phyloP scores from a whole-genome alignment of 2,888 invertebrate genomes.

The Gastrophysa polygoni region DNA sequence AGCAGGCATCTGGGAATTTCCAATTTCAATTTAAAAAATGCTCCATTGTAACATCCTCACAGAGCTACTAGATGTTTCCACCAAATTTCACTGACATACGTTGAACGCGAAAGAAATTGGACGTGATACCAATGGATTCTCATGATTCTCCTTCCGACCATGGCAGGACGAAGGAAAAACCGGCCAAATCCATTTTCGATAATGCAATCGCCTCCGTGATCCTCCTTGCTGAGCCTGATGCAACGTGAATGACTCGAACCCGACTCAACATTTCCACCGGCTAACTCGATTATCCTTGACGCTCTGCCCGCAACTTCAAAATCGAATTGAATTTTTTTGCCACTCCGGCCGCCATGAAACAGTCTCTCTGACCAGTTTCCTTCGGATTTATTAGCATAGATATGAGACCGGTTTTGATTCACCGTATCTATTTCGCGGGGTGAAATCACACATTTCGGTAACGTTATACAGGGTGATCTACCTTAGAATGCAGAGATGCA shows the following conservation, averaged over 20 bases:
- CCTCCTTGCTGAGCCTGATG: background rate
- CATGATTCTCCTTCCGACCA: too few relatives aligned
- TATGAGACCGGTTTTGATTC: slow-evolving; percentile 35
- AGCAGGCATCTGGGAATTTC: too few relatives aligned
- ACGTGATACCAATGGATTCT: too few relatives aligned
- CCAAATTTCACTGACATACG: too few relatives aligned
- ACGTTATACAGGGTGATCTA: too few relatives aligned
- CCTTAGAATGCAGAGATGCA: too few relatives aligned
- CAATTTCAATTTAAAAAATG: too few relatives aligned
- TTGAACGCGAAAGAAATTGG: too few relatives aligned
- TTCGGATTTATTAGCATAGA: slow-evolving; percentile 37
- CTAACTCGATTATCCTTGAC: background rate
- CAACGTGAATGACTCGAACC: background rate
- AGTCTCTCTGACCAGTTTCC: slow-evolving; percentile 10
- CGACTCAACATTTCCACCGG: background rate
- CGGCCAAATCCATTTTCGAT: background rate
- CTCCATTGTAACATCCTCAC: too few relatives aligned
- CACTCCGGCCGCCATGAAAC: background rate
- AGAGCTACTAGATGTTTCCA: too few relatives aligned
- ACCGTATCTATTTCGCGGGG: slow-evolving; percentile 26
- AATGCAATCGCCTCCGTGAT: background rate
- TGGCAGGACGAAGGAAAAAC: too few relatives aligned
- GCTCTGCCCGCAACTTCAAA: background rate
- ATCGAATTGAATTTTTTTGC: slow-evolving; percentile 6
- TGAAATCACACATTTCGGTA: background rate